These are phyloP conservation scores for Caenorhabditis latens DNA, from an alignment of 1,140 invertebrate genomes.

Conservation along the genomic window DNA sequence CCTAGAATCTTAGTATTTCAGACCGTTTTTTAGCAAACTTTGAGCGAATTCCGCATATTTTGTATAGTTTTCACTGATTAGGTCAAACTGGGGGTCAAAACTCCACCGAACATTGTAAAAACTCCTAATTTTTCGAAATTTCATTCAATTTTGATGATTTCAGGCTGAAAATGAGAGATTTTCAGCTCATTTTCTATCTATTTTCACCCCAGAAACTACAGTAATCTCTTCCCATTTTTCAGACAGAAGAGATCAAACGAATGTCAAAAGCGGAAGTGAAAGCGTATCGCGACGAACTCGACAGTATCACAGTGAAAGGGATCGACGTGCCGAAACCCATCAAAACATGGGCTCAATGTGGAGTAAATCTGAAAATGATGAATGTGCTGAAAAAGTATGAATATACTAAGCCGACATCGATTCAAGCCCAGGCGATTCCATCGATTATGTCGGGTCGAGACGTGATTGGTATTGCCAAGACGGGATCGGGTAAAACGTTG, in stretches of 20 bases:
- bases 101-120: no score
- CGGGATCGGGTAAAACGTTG: conserved; percentile 97
- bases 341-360: conserved; percentile 97
- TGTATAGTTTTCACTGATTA: no score
- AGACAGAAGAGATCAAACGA: conserved; percentile 84
- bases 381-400: conserved; percentile 90
- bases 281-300: conserved; percentile 83
- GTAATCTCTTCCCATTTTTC: background rate
- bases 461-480: conserved; percentile 98
- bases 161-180: no score
- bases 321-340: conserved; percentile 94
- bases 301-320: conserved; percentile 81
- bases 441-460: conserved; percentile 97
- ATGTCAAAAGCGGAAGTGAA: conserved; percentile 87
- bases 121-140: no score
- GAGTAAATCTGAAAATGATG: conserved; percentile 94
- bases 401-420: conserved; percentile 98
- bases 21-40: no score
- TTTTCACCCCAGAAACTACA: no score
- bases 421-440: conserved; percentile 97
- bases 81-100: no score
- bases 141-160: no score
- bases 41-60: no score
- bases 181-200: no score
- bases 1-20: no score